A percentile compares a stretch with the other conserved stretches of the same genome.
phyloP scores from a whole-genome alignment of 2,797 vertebrate species.

The Parauchenoglanis punctatus region DNA sequence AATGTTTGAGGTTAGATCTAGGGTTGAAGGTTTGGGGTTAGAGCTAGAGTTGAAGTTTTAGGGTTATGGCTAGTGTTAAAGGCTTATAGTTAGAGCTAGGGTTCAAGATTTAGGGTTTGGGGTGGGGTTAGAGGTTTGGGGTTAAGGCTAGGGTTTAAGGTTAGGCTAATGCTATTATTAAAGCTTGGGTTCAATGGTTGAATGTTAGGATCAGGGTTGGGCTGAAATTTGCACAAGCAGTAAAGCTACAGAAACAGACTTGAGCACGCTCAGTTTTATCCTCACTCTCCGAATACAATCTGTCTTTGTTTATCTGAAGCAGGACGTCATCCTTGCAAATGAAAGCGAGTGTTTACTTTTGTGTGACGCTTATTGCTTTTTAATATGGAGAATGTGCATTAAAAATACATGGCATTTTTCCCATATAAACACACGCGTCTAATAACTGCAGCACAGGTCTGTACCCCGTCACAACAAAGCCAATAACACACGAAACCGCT shows the following conservation, averaged over 20 bases:
- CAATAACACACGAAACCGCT: constrained; percentile 29
- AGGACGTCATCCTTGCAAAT: not conserved
- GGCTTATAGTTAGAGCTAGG: not conserved
- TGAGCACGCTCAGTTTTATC: not conserved
- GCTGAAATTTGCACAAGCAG: not conserved
- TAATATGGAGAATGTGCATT: constrained; percentile 27
- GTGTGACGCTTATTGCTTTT: not conserved
- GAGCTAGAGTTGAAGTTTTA: not conserved
- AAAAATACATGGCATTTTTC: constrained; percentile 39
- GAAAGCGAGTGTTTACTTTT: not conserved
- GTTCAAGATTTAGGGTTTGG: not conserved
- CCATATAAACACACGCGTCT: constrained; percentile 48
- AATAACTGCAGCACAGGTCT: constrained; percentile 59
- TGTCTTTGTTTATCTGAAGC: not conserved
- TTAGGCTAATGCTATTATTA: too few relatives aligned
- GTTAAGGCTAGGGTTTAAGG: not conserved
- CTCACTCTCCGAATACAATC: not conserved
- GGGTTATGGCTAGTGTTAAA: not conserved
- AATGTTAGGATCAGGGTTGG: not conserved
- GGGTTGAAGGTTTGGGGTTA: not conserved
- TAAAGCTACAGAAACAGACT: not conserved
- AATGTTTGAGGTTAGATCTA: not conserved
- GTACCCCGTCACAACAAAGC: constrained; percentile 38
- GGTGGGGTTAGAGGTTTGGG: not conserved
- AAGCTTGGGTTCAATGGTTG: too few relatives aligned